A percentile compares a stretch with the other conserved stretches of the same genome.
These are phyloP conservation scores for Torymus texanus DNA, from an alignment of 2,888 invertebrate genomes.

Conservation along the genomic window DNA sequence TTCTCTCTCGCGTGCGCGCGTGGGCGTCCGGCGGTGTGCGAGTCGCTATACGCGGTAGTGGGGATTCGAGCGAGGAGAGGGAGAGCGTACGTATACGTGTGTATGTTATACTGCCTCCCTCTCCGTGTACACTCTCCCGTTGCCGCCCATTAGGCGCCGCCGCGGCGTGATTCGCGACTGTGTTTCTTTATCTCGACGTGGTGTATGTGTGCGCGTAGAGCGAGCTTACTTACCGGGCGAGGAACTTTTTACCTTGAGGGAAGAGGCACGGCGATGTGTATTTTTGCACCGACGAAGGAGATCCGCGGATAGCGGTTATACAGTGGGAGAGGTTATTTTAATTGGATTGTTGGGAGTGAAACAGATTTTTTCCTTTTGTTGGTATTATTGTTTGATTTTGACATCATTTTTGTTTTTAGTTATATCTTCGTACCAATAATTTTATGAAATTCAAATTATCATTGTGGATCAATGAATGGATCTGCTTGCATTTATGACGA, in stretches of 20 bases:
- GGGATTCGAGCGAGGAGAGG: slow-evolving; percentile 39
- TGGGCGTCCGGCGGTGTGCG: slow-evolving; percentile 51
- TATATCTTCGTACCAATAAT: too few relatives aligned
- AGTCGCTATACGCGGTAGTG: slow-evolving; percentile 42
- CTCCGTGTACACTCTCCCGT: slow-evolving; percentile 58
- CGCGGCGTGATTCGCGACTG: slow-evolving; percentile 74
- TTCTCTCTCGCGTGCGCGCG: slow-evolving; percentile 16
- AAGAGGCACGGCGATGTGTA: background rate
- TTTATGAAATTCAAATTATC: too few relatives aligned
- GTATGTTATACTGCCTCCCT: slow-evolving; percentile 53
- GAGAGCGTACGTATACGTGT: slow-evolving; percentile 14
- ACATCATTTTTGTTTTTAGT: too few relatives aligned
- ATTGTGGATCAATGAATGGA: too few relatives aligned
- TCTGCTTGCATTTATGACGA: too few relatives aligned
- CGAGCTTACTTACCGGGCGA: background rate
- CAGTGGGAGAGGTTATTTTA: too few relatives aligned
- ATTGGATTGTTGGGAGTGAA: too few relatives aligned
- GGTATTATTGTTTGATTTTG: too few relatives aligned
- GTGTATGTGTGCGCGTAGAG: background rate
- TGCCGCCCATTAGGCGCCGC: slow-evolving; percentile 75
- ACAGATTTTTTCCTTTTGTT: too few relatives aligned
- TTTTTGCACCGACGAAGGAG: too few relatives aligned
- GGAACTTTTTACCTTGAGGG: slow-evolving; percentile 26
- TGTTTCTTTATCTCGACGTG: slow-evolving; percentile 62
- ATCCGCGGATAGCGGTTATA: too few relatives aligned